Conservation (phyloP, 2,113 vertebrate species). For the Alosa alosa region DNA sequence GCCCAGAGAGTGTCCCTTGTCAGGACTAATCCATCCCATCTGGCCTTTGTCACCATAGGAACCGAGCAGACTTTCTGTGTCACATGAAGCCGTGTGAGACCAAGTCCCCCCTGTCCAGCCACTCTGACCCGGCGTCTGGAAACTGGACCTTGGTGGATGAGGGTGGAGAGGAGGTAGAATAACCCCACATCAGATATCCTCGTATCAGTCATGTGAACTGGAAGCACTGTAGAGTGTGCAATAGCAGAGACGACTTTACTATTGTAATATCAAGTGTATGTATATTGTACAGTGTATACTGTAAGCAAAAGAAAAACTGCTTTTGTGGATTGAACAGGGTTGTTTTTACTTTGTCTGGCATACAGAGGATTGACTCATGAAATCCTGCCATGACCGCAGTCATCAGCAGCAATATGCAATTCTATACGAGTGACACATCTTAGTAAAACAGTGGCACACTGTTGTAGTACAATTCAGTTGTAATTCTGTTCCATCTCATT, state of each 20-base stretch:
- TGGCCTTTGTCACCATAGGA: constrained; percentile 65
- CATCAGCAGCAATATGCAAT: neutral
- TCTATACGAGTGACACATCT: neutral
- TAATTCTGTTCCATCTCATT: neutral
- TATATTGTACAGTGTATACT: neutral
- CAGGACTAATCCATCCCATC: neutral
- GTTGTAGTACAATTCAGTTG: neutral
- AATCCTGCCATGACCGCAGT: neutral
- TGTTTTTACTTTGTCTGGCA: neutral
- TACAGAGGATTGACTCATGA: neutral
- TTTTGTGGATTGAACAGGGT: neutral
- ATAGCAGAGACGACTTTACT: neutral
- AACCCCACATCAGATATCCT: neutral
- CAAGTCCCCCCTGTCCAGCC: constrained; percentile 66
- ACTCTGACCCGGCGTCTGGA: constrained; percentile 80
- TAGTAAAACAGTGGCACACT: neutral
- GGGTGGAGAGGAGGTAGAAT: constrained; percentile 90
- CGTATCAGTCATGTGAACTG: neutral
- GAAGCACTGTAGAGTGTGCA: neutral
- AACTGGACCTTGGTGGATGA: constrained; percentile 97
- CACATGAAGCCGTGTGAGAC: constrained; percentile 88
- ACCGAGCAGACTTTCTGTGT: constrained; percentile 86
- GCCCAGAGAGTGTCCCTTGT: neutral
- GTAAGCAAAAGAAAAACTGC: neutral
- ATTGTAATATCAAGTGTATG: too few relatives aligned